Base-by-base conservation (phyloP, 2,113 vertebrate species). In the Ifrita kowaldi region DNA sequence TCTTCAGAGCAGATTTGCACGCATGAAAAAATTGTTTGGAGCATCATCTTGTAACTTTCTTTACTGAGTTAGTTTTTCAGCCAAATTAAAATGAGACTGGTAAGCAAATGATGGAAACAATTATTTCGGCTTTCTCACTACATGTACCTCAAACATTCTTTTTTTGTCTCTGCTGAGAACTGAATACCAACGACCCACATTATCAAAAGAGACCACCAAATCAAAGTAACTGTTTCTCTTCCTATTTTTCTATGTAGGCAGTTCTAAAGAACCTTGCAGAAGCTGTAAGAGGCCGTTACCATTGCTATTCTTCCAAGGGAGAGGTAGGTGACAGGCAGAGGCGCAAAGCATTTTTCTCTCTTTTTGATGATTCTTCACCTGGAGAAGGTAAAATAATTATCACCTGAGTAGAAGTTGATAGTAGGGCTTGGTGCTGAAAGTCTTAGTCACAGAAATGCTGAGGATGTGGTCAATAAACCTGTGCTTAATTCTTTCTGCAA, bases 221-320 rank as follows among this genome's bases (percentile, higher is more conserved):
- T 84, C 76, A 67, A 89, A 77, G 32, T 70, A 74, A 89, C n/a
- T 70, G 1, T 27, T 84, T 70, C 41, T 75, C 42, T 75, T 92
- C 41, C 24, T 63, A 4, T 89, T 87, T 55, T 10, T 79, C 5
- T 57, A 4, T 33, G 2, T 84, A 98, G 98, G 96, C 76, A 41
- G 75, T 96, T 87, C 81, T 98, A 16, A 98, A 97, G 95, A 97
- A 87, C 57, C 68, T 99, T 14, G 97, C 97, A 16, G 97, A 97
- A 79, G 92, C 91, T 39, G 44, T 98, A 20, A 65, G 94, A 23
- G 98, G 98, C 22, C 65, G 55, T 87, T 98, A 98, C 44, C 98
- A 98, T 77, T 97, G 98, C 84, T 98, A 97, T 87, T 98, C 94
- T 57, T 95, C 96, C 30, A 94, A 92, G 33, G 83, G 56, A 8